These are phyloP conservation scores for Drosophila nasuta DNA, from an alignment of 1,140 invertebrate species.

Conservation along the genomic window DNA sequence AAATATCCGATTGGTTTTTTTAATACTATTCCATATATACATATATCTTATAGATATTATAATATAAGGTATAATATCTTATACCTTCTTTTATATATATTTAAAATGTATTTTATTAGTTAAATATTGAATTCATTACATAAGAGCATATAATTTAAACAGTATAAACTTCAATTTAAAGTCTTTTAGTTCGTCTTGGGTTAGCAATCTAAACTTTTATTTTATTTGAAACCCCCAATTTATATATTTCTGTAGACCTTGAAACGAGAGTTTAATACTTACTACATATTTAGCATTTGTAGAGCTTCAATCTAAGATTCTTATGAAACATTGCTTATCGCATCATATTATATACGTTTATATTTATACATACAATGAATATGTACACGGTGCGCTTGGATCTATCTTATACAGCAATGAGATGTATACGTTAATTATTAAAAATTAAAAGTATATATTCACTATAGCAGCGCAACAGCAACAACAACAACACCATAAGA, in stretches of 20 bases:
- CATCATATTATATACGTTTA: conserved; percentile 3
- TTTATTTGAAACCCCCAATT: not conserved
- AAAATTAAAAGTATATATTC: conserved; percentile 40
- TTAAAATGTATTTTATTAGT: too few species aligned
- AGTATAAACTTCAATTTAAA: too few species aligned
- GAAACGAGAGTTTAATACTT: not conserved
- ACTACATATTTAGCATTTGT: conserved; percentile 7
- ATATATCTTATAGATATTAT: too few species aligned
- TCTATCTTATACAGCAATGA: conserved; percentile 24
- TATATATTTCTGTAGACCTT: not conserved
- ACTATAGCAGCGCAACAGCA: not conserved
- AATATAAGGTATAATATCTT: too few species aligned
- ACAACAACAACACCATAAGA: not conserved
- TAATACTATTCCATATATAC: too few species aligned
- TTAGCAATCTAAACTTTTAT: not conserved
- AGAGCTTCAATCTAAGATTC: not conserved
- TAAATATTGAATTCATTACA: too few species aligned
- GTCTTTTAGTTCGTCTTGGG: too few species aligned
- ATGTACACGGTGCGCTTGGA: not conserved
- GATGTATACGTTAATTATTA: conserved; percentile 52
- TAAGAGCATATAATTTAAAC: too few species aligned
- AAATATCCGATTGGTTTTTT: too few species aligned
- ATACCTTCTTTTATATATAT: too few species aligned
- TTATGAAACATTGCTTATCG: conserved; percentile 62
- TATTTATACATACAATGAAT: conserved; percentile 6